Conservation (phyloP, 1,140 invertebrate genomes). For the Helicoverpa armigera region DNA sequence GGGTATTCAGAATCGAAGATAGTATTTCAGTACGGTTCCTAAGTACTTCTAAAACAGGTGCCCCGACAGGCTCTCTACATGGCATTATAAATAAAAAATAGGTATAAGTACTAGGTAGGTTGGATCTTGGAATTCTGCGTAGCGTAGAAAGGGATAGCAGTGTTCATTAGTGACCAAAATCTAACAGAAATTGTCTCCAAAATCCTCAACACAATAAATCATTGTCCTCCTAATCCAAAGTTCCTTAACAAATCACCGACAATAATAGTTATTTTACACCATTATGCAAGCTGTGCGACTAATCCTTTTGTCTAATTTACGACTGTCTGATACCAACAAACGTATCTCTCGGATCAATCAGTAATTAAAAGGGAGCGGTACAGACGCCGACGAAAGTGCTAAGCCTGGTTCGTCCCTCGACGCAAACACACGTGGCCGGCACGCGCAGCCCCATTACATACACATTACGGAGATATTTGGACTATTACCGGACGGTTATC, state of each 20-base stretch:
- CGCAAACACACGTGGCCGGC: conserved; percentile 64
- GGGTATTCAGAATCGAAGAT: too few relatives aligned
- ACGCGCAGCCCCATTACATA: conserved; percentile 76
- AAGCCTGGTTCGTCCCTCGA: conserved; percentile 69
- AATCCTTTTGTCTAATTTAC: conserved; percentile 80
- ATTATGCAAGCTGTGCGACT: conserved; percentile 47
- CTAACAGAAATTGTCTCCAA: background rate
- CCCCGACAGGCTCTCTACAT: too few relatives aligned
- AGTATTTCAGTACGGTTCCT: too few relatives aligned
- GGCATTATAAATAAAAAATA: too few relatives aligned
- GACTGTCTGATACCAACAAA: conserved; percentile 57
- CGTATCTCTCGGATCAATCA: conserved; percentile 79
- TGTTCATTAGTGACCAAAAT: too few relatives aligned
- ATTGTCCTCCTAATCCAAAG: background rate
- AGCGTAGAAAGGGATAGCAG: too few relatives aligned
- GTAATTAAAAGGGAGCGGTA: conserved; percentile 81
- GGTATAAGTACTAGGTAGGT: too few relatives aligned
- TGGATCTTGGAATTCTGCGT: too few relatives aligned
- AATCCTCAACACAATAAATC: conserved; percentile 9
- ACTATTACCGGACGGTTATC: conserved; percentile 80
- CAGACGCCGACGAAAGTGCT: conserved; percentile 76
- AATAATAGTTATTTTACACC: conserved; percentile 51
- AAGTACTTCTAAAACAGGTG: too few relatives aligned
- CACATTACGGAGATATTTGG: conserved; percentile 79
- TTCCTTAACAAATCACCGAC: conserved; percentile 46